Percentiles rank a stretch among this genome's conserved stretches.
phyloP scores from a whole-genome alignment of 2,797 vertebrate genomes.

The Danio choprae region DNA sequence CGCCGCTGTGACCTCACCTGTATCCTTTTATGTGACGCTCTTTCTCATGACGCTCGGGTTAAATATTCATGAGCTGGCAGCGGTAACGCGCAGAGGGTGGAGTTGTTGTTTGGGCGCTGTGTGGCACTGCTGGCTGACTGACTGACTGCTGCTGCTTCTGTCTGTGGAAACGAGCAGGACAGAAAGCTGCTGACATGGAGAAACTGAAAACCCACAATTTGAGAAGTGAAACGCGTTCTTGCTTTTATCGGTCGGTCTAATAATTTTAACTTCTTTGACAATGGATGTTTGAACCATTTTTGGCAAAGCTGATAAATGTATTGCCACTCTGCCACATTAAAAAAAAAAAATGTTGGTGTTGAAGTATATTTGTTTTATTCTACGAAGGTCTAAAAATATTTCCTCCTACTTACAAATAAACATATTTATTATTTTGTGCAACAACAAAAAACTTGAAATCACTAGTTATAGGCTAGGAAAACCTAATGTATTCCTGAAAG shows the following conservation, averaged over 20 bases:
- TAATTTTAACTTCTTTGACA: background rate
- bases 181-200: background rate
- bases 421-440: no score
- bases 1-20: slow-evolving; percentile 47
- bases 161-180: background rate
- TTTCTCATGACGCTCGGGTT: slow-evolving; percentile 16
- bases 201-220: background rate
- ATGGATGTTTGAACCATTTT: background rate
- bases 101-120: background rate
- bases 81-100: slow-evolving; percentile 4
- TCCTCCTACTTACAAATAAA: no score
- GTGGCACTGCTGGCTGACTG: background rate
- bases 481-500: no score
- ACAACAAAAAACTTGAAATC: no score
- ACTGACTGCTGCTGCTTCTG: background rate
- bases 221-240: background rate
- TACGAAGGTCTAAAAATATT: no score
- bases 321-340: background rate
- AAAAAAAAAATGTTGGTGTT: no score
- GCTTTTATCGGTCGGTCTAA: no score
- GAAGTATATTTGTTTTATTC: no score
- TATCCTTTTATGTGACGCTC: slow-evolving; percentile 47
- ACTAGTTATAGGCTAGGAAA: no score
- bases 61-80: slow-evolving; percentile 47
- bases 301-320: background rate